phyloP scores from a whole-genome alignment of 2,113 vertebrate genomes.

The Chrysochloris asiatica region DNA sequence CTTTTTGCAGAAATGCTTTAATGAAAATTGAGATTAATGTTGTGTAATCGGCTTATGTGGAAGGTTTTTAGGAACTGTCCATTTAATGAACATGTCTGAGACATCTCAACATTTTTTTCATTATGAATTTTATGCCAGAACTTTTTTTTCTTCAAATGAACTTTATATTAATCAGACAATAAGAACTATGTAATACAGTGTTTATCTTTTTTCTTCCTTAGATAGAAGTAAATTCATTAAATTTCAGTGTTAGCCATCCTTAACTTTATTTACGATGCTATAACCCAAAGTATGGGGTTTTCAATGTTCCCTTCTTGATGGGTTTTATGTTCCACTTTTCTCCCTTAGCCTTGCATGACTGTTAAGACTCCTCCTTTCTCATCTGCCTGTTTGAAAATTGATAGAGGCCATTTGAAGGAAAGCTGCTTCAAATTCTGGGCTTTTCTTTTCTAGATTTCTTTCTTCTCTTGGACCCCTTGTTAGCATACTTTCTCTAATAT shows the following conservation, averaged over 20 bases:
- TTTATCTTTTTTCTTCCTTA: not conserved
- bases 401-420: not conserved
- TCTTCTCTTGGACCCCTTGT: not conserved
- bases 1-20: conserved; percentile 33
- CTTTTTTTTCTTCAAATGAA: conserved; percentile 10
- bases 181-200: not conserved
- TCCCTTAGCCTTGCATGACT: not conserved
- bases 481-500: not conserved
- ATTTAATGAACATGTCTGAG: not conserved
- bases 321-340: not conserved
- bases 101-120: not conserved
- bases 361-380: not conserved
- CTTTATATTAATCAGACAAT: conserved; percentile 7
- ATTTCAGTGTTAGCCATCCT: not conserved
- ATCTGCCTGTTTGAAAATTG: not conserved
- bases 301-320: not conserved
- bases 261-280: conserved; percentile 6
- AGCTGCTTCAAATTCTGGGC: not conserved
- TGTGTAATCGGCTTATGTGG: not conserved
- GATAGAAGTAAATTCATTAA: conserved; percentile 5
- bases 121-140: conserved; percentile 4
- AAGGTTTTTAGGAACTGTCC: conserved; percentile 27
- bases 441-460: conserved; percentile 3
- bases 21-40: not conserved
- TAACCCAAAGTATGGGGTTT: not conserved